Conservation (phyloP, 2,113 vertebrate species). For the Carettochelys insculpta region DNA sequence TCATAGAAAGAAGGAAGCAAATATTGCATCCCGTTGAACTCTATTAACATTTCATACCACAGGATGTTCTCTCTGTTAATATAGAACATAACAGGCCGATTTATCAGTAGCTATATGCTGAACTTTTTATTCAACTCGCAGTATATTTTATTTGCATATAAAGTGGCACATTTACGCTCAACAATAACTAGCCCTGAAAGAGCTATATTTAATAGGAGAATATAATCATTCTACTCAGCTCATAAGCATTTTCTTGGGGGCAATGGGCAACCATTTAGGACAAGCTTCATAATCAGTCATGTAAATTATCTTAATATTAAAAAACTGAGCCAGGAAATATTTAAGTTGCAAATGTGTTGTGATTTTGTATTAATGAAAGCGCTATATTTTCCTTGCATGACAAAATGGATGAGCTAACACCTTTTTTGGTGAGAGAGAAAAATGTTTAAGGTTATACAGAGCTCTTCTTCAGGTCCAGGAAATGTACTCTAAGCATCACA, state of each 20-base stretch:
- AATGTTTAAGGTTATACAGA: neutral
- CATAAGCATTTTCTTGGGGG: constrained; percentile 80
- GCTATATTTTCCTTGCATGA: constrained; percentile 21
- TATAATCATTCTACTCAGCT: constrained; percentile 74
- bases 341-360: constrained; percentile 35
- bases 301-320: constrained; percentile 53
- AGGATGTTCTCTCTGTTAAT: constrained; percentile 64
- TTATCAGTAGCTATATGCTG: constrained; percentile 69
- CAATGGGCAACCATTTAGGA: constrained; percentile 69
- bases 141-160: constrained; percentile 81
- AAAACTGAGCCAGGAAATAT: constrained; percentile 56
- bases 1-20: constrained; percentile 53
- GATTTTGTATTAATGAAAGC: constrained; percentile 56
- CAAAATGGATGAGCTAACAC: neutral
- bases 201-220: constrained; percentile 76
- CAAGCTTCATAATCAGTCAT: constrained; percentile 71
- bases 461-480: neutral
- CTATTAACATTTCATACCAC: constrained; percentile 67
- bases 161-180: constrained; percentile 77
- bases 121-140: constrained; percentile 75
- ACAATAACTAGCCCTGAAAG: constrained; percentile 78
- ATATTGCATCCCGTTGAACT: constrained; percentile 45
- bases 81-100: constrained; percentile 75
- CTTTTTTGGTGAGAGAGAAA: neutral
- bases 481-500: neutral